Evolutionary conservation across 2,113 vertebrate species (phyloP), one percentile per base, ranked within the genome.

Genomic region (Sterrhoptilus dennistouni): DNA sequence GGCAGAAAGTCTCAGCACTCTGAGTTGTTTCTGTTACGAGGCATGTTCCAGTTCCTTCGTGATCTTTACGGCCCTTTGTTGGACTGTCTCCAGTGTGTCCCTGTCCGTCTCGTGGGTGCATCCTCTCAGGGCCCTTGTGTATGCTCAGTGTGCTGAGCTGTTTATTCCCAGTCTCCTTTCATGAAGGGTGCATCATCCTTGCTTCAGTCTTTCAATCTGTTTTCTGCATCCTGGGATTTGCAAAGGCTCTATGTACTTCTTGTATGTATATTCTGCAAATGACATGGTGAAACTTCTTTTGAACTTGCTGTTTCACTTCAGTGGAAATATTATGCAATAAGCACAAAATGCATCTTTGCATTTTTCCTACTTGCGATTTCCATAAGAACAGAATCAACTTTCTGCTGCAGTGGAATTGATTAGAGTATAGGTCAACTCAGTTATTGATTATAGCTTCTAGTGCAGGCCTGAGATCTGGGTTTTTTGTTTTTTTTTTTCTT

Each of bases 291-390:
- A 77, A 31, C 22, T 87, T n/a, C 24, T 31, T 81, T 64, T 31
- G 47, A 65, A 56, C n/a, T 42, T 44, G 6, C 2, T 61, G 8
- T 44, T 95, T 82, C 65, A n/a, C 76, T 90, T 93, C 56, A 29
- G n/a, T 52, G 36, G 54, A 56, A 82, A 22, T 35, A 53, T 17
- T 42, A 8, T 70, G n/a, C 36, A 74, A 1, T 61, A 61, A 64
- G 33, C n/a, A 25, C 0, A 0, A 42, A 36, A 53, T 4, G 0
- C 31, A 14, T n/a, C 12, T 50, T 56, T 54, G 12, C 23, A 6
- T 56, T 78, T 78, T 70, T 91, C 42, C 38, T 70, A 8, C 33
- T 42, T 70, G 21, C 38, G 45, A 47, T 69, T 78, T 44, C 21
- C 3, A 0, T 45, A 61, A 52, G 50, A 66, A 15, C 11, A 77